Conservation (phyloP, 2,113 vertebrate species). For the Aegotheles bennettii region DNA sequence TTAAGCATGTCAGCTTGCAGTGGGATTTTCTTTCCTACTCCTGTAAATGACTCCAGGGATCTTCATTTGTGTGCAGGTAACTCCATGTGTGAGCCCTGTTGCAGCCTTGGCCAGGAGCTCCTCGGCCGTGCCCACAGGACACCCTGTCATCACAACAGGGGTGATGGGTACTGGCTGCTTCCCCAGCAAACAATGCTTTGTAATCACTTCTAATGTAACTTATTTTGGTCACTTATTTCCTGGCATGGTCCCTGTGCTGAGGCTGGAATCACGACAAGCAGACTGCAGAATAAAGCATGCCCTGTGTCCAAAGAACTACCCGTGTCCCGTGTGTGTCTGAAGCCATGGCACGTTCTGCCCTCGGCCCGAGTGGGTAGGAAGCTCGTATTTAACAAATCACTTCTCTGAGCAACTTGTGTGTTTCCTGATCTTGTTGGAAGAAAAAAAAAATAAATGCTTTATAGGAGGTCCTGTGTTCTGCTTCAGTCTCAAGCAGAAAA, state of each 20-base stretch:
- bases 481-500: not conserved
- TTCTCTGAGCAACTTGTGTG: not conserved
- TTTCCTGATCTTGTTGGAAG: not conserved
- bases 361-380: too few relatives aligned
- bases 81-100: not conserved
- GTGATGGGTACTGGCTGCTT: not conserved
- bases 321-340: not conserved
- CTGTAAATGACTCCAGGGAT: not conserved
- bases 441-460: not conserved
- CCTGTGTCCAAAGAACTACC: fast-evolving
- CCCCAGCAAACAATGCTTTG: not conserved
- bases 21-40: not conserved
- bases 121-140: not conserved
- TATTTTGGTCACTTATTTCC: not conserved
- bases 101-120: not conserved
- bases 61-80: not conserved
- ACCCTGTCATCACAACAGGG: not conserved
- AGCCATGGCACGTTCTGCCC: not conserved
- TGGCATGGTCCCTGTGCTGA: not conserved
- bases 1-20: not conserved
- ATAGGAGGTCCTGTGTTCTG: not conserved
- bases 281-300: not conserved
- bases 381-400: not conserved
- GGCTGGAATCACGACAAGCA: not conserved
- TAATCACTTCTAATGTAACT: not conserved